Evolutionary conservation across 1,140 invertebrate species (phyloP), one percentile per base, ranked within the genome.

Genomic region (Drosophila nebulosa): DNA sequence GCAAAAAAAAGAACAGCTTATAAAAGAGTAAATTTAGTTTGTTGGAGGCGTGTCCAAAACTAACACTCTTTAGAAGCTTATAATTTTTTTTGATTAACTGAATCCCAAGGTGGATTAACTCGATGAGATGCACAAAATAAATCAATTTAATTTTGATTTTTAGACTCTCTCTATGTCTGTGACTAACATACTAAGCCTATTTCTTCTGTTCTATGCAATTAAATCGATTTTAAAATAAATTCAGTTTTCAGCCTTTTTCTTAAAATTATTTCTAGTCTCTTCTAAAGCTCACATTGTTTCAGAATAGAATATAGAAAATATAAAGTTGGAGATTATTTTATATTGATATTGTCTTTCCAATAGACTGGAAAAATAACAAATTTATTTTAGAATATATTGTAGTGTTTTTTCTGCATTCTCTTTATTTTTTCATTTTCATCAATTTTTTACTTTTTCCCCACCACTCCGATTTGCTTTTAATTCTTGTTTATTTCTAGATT

Each of bases 1-100:
- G 3, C n/a, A 42, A 5, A 42, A 42, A 21, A 46, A 18, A 73
- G 57, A 75, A 74, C 74, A 74, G 32, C 32, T 55, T 74, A 74
- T 56, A 74, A 61, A 27, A 30, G 26, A 50, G 26, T 67, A 74
- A 74, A 68, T 67, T 22, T 57, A 74, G 36, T 58, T 57, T 27
- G 63, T 42, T 51, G 30, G 50, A 61, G 71, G 63, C 72, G 71
- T 74, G 70, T n/a, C 7, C 32, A 36, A 18, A 39, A 36, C 56
- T 36, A 30, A 58, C 32, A 58, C 18, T 21, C 39, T 42, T 2
- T 57, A 12, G 35, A 57, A 12, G 30, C 18, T 9, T 18, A 36
- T 26, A 51, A 3, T 27, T 24, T 30, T 27, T 6, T 12, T 52
- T 52, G 26, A 30, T 30, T 53, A 53, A 58, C 6, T 24, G 12